A percentile compares a stretch with the other conserved stretches of the same genome.
Evolutionary conservation across 1,140 invertebrate genomes (phyloP).

Genomic region (Tetragnatha versicolor): DNA sequence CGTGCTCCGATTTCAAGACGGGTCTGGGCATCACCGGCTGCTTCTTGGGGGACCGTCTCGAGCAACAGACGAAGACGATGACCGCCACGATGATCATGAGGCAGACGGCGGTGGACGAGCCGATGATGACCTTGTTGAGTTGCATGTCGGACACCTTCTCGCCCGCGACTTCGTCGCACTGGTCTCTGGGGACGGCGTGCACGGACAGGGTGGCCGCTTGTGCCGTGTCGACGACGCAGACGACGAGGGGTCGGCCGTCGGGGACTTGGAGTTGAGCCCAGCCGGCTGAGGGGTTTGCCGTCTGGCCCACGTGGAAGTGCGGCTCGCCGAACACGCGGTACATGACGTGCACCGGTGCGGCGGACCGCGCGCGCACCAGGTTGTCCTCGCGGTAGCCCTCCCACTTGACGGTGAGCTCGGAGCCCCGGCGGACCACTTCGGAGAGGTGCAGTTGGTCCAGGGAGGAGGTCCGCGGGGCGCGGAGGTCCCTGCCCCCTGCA

Average conservation of each 20-base stretch:
- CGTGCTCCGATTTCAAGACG: slow-evolving; percentile 63
- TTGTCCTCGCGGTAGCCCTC: slow-evolving; percentile 82
- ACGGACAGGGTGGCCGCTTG: slow-evolving; percentile 77
- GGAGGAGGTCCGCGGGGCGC: slow-evolving; percentile 38
- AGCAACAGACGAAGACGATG: slow-evolving; percentile 87
- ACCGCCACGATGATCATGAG: slow-evolving; percentile 91
- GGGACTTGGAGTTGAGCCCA: slow-evolving; percentile 65
- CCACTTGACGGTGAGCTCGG: slow-evolving; percentile 86
- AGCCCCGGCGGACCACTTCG: slow-evolving; percentile 71
- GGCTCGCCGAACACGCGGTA: slow-evolving; percentile 89
- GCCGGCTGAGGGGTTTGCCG: slow-evolving; percentile 86
- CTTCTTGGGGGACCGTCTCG: slow-evolving; percentile 83
- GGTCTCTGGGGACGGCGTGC: slow-evolving; percentile 81
- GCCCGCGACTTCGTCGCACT: slow-evolving; percentile 81
- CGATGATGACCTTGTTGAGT: slow-evolving; percentile 92
- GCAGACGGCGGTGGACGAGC: slow-evolving; percentile 87
- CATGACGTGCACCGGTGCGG: slow-evolving; percentile 79
- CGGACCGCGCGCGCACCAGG: slow-evolving; percentile 68
- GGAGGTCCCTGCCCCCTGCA: slow-evolving; percentile 7
- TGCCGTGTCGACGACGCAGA: slow-evolving; percentile 82
- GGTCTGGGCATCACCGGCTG: slow-evolving; percentile 26
- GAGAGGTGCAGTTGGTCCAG: slow-evolving; percentile 73
- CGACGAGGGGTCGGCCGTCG: slow-evolving; percentile 71
- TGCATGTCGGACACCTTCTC: slow-evolving; percentile 50
- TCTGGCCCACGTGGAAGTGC: slow-evolving; percentile 89